phyloP scores from a whole-genome alignment of 1,140 invertebrate genomes.

The Cotesia vestalis region DNA sequence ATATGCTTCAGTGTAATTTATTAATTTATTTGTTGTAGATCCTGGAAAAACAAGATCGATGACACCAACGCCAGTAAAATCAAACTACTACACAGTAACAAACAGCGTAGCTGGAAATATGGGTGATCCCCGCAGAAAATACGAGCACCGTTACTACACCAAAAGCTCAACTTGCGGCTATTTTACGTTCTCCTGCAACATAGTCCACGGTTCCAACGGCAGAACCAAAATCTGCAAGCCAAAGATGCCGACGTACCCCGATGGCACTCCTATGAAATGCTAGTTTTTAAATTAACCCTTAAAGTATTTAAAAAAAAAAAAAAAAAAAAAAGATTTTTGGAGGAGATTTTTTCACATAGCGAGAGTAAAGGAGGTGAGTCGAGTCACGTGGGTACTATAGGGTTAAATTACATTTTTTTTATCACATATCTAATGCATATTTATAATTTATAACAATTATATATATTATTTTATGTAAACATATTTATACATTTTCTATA shows the following conservation, averaged over 20 bases:
- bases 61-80: slow-evolving; percentile 40
- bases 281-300: slow-evolving; percentile 36
- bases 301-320: too few species aligned
- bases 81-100: slow-evolving; percentile 71
- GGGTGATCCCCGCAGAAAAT: slow-evolving; percentile 67
- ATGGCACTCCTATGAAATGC: slow-evolving; percentile 67
- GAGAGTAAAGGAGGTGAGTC: too few species aligned
- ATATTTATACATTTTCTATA: slow-evolving; percentile 33
- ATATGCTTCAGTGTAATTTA: too few species aligned
- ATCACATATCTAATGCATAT: slow-evolving; percentile 24
- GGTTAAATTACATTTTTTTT: slow-evolving; percentile 17
- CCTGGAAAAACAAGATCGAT: slow-evolving; percentile 19
- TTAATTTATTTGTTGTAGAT: slow-evolving; percentile 18
- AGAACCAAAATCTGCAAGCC: slow-evolving; percentile 82
- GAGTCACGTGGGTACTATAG: too few species aligned
- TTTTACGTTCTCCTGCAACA: slow-evolving; percentile 83
- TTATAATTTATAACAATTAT: slow-evolving; percentile 13
- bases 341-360: too few species aligned
- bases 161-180: slow-evolving; percentile 87
- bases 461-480: slow-evolving; percentile 27
- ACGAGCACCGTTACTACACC: slow-evolving; percentile 76
- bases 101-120: slow-evolving; percentile 80
- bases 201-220: slow-evolving; percentile 78
- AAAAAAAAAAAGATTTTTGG: too few species aligned
- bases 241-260: slow-evolving; percentile 69